Conservation (phyloP, 2,888 invertebrate genomes). For the Argynnis bischoffii region DNA sequence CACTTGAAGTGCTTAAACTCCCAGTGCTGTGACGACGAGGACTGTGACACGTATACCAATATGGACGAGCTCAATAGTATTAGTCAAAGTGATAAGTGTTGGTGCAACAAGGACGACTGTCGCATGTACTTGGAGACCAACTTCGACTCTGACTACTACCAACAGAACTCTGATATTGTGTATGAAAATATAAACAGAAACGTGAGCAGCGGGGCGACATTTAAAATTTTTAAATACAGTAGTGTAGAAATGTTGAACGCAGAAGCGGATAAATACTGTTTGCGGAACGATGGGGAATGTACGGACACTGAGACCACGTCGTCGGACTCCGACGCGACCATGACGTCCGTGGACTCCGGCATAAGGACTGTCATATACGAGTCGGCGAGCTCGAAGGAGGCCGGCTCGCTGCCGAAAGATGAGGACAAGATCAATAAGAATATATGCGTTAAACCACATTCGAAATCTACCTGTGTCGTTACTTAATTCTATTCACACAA, state of each 20-base stretch:
- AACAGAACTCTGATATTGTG: conserved; percentile 14
- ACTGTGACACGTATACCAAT: not conserved
- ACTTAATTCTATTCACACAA: conserved; percentile 16
- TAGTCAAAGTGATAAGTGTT: conserved; percentile 19
- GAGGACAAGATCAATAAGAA: conserved; percentile 25
- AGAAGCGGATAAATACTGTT: not conserved
- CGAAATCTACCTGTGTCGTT: conserved; percentile 37
- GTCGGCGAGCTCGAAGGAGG: conserved; percentile 35
- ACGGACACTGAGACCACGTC: conserved; percentile 23
- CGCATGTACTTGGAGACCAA: conserved; percentile 23
- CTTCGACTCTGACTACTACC: conserved; percentile 19
- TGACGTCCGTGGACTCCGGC: conserved; percentile 45
- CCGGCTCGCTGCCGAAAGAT: conserved; percentile 23
- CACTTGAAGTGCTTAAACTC: conserved; percentile 24
- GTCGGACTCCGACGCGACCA: conserved; percentile 35
- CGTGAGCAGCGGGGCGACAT: not conserved
- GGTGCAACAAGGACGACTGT: conserved; percentile 29
- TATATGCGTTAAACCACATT: conserved; percentile 17
- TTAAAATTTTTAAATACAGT: not conserved
- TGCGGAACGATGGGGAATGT: not conserved
- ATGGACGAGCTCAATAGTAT: not conserved
- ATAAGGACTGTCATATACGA: conserved; percentile 49
- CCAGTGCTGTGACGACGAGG: conserved; percentile 21
- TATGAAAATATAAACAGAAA: conserved; percentile 3
- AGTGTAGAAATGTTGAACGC: not conserved